phyloP scores from a whole-genome alignment of 2,888 invertebrate species.

The Plutella xylostella region DNA sequence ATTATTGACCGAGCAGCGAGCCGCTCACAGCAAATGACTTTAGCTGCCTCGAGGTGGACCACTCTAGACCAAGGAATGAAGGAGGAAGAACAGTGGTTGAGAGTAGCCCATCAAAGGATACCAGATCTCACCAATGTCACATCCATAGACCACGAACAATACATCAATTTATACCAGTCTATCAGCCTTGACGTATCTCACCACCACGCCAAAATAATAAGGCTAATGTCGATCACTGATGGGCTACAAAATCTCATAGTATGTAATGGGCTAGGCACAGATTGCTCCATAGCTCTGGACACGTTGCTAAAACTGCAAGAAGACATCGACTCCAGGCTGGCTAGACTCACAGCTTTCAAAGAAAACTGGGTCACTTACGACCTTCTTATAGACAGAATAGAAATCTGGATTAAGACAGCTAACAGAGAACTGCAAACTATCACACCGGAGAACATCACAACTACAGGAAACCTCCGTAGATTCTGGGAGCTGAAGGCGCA shows the following conservation, averaged over 20 bases:
- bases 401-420: conserved; percentile 80
- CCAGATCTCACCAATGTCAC: conserved; percentile 85
- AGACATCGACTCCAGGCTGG: conserved; percentile 79
- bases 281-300: conserved; percentile 79
- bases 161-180: conserved; percentile 85
- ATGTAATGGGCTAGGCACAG: conserved; percentile 80
- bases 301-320: conserved; percentile 80
- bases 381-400: conserved; percentile 77
- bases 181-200: conserved; percentile 82
- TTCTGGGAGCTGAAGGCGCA: conserved; percentile 93
- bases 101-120: conserved; percentile 85
- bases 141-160: conserved; percentile 86
- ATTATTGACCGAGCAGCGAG: conserved; percentile 86
- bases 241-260: conserved; percentile 80
- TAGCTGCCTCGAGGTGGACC: conserved; percentile 88
- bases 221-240: conserved; percentile 78
- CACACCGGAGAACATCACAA: conserved; percentile 72
- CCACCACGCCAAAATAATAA: conserved; percentile 82
- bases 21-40: conserved; percentile 84
- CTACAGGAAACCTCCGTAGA: conserved; percentile 79
- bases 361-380: conserved; percentile 85
- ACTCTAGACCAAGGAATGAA: conserved; percentile 83
- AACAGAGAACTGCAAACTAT: conserved; percentile 77
- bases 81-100: conserved; percentile 86
- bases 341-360: conserved; percentile 78